Evolutionary conservation across 2,797 vertebrate genomes (phyloP), one percentile per base, ranked within the genome.

Genomic region (Pyrocephalus nanus): DNA sequence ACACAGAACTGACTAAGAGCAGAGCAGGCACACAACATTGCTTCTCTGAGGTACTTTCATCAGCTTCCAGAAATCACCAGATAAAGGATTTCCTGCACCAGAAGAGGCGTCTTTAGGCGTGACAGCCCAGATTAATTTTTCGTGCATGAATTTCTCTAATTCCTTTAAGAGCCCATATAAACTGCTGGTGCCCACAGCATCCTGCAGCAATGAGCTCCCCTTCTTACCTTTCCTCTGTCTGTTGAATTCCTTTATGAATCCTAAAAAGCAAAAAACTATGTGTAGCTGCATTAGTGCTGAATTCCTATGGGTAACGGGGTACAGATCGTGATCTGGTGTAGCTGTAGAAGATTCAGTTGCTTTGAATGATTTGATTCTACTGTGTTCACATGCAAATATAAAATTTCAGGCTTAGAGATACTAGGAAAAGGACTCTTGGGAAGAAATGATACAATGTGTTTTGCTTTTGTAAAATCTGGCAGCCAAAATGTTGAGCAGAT

Each of bases 401-500:
- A 78, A 57, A 65, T 84, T 69, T 57, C 50, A 70, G 58, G 34
- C 32, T 82, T 72, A 65, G 38, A 72, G 20, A 72, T 42, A 47
- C 19, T 25, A 92, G 30, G 53, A 88, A 81, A 86, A 77, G 38
- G 23, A 14, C 32, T 60, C 30, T 23, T 30, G 54, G 73, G 47
- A 86, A 84, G 64, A 86, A 78, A 85, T 20, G 3, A 65, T 61
- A 55, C 3, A 27, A 21, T 20, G 25, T 54, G 9, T 72, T 82
- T 54, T 23, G 15, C 42, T 66, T 69, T 50, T 27, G 14, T 88
- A 87, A 95, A 92, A 77, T 74, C 70, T 71, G 80, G 27, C 34
- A 76, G 69, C 20, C 51, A 88, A 91, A 88, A 42, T 66, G 55
- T 78, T 91, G 60, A 96, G 75, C 81, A 94, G 93, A 95, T 83